These are phyloP conservation scores for Eupithecia vulgata DNA, from an alignment of 2,888 invertebrate genomes.

Conservation along the genomic window DNA sequence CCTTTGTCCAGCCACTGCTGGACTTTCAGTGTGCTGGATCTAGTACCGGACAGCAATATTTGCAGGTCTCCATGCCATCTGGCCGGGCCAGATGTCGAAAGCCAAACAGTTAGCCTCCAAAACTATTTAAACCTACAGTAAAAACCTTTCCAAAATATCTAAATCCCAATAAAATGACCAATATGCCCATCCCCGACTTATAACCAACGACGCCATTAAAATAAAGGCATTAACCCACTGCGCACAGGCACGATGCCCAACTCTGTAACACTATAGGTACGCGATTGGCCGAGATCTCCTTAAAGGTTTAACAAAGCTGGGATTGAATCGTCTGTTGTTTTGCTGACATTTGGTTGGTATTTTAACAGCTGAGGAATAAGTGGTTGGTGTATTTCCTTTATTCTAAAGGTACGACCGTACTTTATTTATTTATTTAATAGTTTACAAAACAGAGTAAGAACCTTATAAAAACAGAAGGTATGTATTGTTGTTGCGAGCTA, in stretches of 20 bases:
- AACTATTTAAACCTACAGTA: background rate
- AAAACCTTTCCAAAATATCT: background rate
- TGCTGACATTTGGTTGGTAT: conserved; percentile 52
- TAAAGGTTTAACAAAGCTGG: conserved; percentile 48
- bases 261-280: conserved; percentile 21
- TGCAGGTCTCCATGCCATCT: too few relatives aligned
- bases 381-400: background rate
- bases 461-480: too few relatives aligned
- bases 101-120: too few relatives aligned
- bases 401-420: too few relatives aligned
- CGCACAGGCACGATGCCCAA: conserved; percentile 6
- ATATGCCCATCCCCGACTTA: background rate
- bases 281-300: conserved; percentile 47
- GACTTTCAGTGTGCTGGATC: too few relatives aligned
- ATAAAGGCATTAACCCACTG: conserved; percentile 14
- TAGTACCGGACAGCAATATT: too few relatives aligned
- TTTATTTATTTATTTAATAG: too few relatives aligned
- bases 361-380: background rate
- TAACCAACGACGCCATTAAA: conserved; percentile 10
- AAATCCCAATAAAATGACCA: background rate
- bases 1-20: too few relatives aligned
- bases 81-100: too few relatives aligned
- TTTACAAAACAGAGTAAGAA: too few relatives aligned
- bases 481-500: too few relatives aligned
- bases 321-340: conserved; percentile 52